Conservation (phyloP, 2,113 vertebrate species). For the Pristiophorus japonicus region DNA sequence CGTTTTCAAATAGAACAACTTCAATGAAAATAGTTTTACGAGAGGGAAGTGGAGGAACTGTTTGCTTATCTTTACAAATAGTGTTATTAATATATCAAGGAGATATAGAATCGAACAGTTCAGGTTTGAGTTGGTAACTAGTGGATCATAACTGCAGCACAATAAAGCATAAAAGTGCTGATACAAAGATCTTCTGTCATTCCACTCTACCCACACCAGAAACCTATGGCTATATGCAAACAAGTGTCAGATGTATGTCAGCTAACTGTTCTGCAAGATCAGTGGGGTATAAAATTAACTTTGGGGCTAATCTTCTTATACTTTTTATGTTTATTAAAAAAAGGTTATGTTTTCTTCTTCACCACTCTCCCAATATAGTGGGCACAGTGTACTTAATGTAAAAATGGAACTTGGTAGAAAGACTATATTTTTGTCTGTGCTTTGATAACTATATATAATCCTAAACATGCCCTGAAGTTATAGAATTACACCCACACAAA, state of each 20-base stretch:
- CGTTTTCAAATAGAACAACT: background rate
- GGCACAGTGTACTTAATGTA: background rate
- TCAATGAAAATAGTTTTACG: background rate
- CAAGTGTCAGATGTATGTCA: background rate
- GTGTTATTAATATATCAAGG: background rate
- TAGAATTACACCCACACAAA: background rate
- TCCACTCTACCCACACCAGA: background rate
- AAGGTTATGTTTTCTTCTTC: background rate
- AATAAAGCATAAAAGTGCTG: background rate
- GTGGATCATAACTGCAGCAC: background rate
- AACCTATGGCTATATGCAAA: background rate
- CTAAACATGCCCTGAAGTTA: slow-evolving; percentile 16
- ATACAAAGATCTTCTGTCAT: background rate
- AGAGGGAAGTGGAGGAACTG: background rate
- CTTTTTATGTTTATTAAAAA: background rate
- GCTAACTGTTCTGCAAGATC: background rate
- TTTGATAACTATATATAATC: background rate
- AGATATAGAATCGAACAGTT: background rate
- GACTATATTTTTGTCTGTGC: background rate
- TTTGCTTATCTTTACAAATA: background rate
- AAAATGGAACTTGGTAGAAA: background rate
- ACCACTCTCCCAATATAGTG: background rate
- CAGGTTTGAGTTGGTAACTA: background rate
- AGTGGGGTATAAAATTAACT: background rate
- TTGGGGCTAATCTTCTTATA: background rate